Evolutionary conservation across 2,113 vertebrate genomes (phyloP), one percentile per base, ranked within the genome.

Genomic region (Felis chaus): DNA sequence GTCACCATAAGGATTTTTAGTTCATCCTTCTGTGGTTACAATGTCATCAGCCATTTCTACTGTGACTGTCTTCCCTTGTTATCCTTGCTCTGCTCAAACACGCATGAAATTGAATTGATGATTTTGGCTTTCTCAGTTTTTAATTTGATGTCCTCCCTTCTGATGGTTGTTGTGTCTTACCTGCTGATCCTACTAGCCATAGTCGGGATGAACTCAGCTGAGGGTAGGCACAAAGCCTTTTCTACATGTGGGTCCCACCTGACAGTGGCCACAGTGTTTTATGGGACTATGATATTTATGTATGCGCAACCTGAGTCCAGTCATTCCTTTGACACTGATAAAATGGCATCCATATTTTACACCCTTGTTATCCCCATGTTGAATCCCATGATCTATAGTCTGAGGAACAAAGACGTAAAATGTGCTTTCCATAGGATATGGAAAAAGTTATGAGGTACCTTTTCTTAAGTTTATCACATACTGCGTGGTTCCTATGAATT

Each of bases 231-330:
- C 36, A 98, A 95, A 48, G 65, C 88, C 14, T 97, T 98, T 68
- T 98, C 97, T 7, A 98, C 95, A 4, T 98, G 98, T 90, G 94
- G 94, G 4, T 98, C 97, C 2, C 91, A 97, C 45, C 21, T 97
- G 63, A 97, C 48, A 0, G 87, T 96, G 16, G 91, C 95, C 53
- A 73, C 63, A 4, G 76, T 96, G 25, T 96, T 97, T 8, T 96
- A 97, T 5, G 82, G 87, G 7, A 79, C 95, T 73, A 87, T 97
- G 68, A 81, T 97, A 80, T 95, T 97, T 19, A 97, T 96, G 82
- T 97, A 96, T 33, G 76, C 88, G 7, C 91, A 97, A 71, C 91
- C 91, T 1, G 61, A 95, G 25, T 96, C 93, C 4, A 87, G 61
- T 33, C 89, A 97, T 53, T 97, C 69, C 18, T 63, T 61, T 45